phyloP scores from a whole-genome alignment of 37 sponge, comb jelly and placozoan genomes.

The Crambe crambe region DNA sequence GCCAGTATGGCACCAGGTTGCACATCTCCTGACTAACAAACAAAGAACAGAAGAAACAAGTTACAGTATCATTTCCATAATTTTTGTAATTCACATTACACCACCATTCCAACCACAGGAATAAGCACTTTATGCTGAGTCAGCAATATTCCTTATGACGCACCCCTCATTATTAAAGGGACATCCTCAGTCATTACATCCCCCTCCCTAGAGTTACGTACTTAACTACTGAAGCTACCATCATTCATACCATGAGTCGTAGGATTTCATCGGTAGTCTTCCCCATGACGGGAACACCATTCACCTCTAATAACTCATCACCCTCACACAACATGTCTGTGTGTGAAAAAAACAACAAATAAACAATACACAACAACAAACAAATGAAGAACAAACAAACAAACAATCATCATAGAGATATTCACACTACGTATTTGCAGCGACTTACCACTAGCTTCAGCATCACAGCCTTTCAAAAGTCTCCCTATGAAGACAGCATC shows the following conservation, averaged over 20 bases:
- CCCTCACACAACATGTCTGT: conserved; percentile 73
- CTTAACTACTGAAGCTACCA: no score
- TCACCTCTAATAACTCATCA: conserved; percentile 81
- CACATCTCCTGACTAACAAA: conserved; percentile 20
- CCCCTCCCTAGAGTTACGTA: no score
- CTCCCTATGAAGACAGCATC: conserved; percentile 65
- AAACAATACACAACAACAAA: not conserved
- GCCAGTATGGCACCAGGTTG: conserved; percentile 35
- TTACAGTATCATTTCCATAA: not conserved
- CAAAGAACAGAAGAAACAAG: not conserved
- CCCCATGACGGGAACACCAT: conserved; percentile 66
- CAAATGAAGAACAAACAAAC: not conserved
- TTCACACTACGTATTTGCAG: not conserved
- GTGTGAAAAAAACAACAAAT: not conserved
- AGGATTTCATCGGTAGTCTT: conserved; percentile 65
- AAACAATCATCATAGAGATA: not conserved
- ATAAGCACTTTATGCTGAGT: no score
- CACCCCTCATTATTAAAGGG: no score
- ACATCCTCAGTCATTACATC: no score
- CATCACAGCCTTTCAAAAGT: conserved; percentile 66
- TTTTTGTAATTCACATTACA: not conserved
- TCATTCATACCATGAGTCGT: conserved; percentile 61
- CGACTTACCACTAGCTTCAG: conserved; percentile 63
- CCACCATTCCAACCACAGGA: no score
- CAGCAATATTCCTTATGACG: no score